phyloP scores from a whole-genome alignment of 2,797 vertebrate species.

The Trichosurus vulpecula region DNA sequence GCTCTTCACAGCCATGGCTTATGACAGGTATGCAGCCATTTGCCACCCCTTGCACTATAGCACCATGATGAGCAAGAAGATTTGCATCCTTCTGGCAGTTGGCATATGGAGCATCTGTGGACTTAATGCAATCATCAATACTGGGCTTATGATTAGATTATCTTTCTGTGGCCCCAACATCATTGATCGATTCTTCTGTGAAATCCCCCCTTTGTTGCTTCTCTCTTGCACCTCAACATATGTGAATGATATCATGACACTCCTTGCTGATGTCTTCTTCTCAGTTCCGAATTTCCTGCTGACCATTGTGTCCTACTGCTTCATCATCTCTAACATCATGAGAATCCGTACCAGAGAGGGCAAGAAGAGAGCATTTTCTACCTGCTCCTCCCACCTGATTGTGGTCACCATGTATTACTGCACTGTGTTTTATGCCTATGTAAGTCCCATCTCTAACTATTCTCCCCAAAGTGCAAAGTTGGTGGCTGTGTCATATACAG shows the following conservation, averaged over 20 bases:
- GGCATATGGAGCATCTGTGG: slow-evolving; percentile 60
- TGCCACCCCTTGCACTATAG: slow-evolving; percentile 61
- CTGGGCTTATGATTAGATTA: slow-evolving; percentile 31
- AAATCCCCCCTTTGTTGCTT: slow-evolving; percentile 57
- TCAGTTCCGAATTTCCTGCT: slow-evolving; percentile 37
- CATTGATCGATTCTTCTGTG: slow-evolving; percentile 68
- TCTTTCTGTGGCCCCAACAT: slow-evolving; percentile 61
- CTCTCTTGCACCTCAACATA: slow-evolving; percentile 64
- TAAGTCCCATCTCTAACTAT: no score
- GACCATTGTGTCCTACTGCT: not conserved
- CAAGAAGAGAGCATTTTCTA: not conserved
- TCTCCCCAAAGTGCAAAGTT: not conserved
- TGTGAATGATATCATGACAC: slow-evolving; percentile 36
- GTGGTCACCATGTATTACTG: not conserved
- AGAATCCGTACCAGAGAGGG: not conserved
- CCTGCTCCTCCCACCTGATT: slow-evolving; percentile 53
- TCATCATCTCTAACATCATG: slow-evolving; percentile 9
- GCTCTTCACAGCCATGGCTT: slow-evolving; percentile 68
- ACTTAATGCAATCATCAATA: slow-evolving; percentile 27
- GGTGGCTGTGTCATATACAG: not conserved
- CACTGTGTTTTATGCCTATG: not conserved
- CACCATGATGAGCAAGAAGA: slow-evolving; percentile 39
- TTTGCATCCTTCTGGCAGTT: slow-evolving; percentile 13
- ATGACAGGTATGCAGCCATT: slow-evolving; percentile 68
- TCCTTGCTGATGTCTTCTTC: slow-evolving; percentile 53